Conservation (phyloP, 2,797 vertebrate species). For the Momotus momota region DNA sequence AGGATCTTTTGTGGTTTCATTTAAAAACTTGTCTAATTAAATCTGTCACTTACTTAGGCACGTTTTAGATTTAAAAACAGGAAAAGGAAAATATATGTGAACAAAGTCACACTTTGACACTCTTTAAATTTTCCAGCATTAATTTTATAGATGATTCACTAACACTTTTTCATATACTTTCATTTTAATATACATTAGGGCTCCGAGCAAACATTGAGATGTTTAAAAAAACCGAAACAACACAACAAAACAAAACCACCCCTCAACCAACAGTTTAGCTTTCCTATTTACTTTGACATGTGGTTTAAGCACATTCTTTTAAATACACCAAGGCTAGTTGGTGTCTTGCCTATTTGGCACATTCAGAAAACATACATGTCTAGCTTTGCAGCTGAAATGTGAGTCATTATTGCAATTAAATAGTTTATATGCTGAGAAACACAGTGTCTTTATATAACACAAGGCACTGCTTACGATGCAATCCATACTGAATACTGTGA, state of each 20-base stretch:
- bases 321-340: constrained; percentile 41
- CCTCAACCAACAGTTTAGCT: constrained; percentile 3
- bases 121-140: not conserved
- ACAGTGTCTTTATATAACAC: not conserved
- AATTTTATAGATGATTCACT: not conserved
- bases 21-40: not conserved
- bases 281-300: constrained; percentile 72
- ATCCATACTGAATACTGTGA: not conserved
- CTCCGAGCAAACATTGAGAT: not conserved
- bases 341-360: constrained; percentile 65
- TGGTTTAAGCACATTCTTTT: constrained; percentile 63
- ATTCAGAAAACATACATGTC: constrained; percentile 44
- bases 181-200: not conserved
- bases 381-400: constrained; percentile 72
- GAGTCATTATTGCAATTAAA: constrained; percentile 62
- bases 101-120: not conserved
- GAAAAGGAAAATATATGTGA: not conserved
- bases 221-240: not conserved
- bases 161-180: constrained; percentile 9
- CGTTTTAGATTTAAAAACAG: not conserved
- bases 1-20: not conserved
- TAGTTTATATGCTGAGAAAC: constrained; percentile 30
- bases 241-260: not conserved
- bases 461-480: not conserved
- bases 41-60: not conserved